A percentile compares a stretch with the other conserved stretches of the same genome.
phyloP scores from a whole-genome alignment of 1,140 invertebrate genomes.

The Yoshiicerus persimilis region DNA sequence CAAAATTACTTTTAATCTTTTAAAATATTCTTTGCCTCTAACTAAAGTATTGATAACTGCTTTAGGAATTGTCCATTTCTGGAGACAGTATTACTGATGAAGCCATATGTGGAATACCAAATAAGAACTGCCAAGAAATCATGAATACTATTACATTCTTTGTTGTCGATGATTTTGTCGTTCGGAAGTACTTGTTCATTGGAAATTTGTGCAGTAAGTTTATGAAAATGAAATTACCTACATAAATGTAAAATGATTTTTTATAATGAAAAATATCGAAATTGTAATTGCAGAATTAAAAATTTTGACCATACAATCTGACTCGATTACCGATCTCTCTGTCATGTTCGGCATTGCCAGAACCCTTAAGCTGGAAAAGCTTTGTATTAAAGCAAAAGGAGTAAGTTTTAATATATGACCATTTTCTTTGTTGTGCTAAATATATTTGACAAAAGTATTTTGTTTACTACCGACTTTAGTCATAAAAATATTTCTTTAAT shows the following conservation, averaged over 20 bases:
- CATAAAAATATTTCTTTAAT: too few species aligned
- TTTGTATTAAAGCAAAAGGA: background rate
- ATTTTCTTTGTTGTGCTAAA: too few species aligned
- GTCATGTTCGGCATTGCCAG: background rate
- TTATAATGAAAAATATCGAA: background rate
- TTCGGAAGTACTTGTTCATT: background rate
- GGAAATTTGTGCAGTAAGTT: background rate
- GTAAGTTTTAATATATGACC: background rate
- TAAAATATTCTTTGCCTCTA: background rate
- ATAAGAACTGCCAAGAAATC: background rate
- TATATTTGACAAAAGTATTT: too few species aligned
- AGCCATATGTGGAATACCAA: background rate
- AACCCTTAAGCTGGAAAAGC: background rate
- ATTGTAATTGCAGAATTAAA: background rate
- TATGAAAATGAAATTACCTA: background rate
- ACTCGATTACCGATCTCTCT: background rate
- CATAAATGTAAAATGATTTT: too few species aligned
- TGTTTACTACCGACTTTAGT: too few species aligned
- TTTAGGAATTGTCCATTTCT: background rate
- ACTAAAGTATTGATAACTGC: background rate
- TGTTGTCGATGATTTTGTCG: background rate
- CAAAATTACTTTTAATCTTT: background rate
- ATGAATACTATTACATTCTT: background rate
- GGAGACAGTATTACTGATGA: background rate
- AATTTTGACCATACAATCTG: background rate